Conservation (phyloP, 2,888 invertebrate species). For the Ophion slaviceki region DNA sequence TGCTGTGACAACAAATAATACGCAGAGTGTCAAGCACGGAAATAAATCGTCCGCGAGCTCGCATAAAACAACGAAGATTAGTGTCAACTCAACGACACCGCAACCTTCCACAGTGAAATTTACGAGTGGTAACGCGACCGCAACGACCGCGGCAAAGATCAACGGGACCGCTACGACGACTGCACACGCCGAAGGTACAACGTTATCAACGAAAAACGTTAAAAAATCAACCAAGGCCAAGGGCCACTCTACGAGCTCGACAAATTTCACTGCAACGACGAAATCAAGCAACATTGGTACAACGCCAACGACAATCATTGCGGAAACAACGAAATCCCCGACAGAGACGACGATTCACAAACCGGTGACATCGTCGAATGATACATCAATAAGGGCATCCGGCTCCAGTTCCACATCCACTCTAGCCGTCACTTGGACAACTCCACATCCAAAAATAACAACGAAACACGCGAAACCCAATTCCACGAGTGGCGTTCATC, state of each 20-base stretch:
- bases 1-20: constrained; percentile 53
- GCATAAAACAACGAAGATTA: constrained; percentile 45
- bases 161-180: constrained; percentile 1
- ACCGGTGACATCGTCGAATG: neutral
- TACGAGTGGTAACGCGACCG: constrained; percentile 11
- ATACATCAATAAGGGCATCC: neutral
- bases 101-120: constrained; percentile 13
- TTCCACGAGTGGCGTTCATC: neutral
- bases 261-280: constrained; percentile 10
- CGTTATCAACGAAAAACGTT: constrained; percentile 18
- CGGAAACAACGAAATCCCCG: neutral
- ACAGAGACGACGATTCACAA: constrained; percentile 35
- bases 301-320: neutral
- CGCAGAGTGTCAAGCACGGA: constrained; percentile 11
- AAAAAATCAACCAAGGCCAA: constrained; percentile 14
- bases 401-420: neutral
- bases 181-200: constrained; percentile 16
- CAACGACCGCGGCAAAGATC: constrained; percentile 12
- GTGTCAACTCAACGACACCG: constrained; percentile 25
- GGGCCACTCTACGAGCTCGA: neutral
- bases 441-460: constrained; percentile 1
- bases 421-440: neutral
- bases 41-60: constrained; percentile 39
- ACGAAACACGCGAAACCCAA: neutral
- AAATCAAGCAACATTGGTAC: neutral